These are phyloP conservation scores for Patiria pectinifera DNA, from an alignment of 53 echinoderm and acorn worm genomes.

Conservation along the genomic window DNA sequence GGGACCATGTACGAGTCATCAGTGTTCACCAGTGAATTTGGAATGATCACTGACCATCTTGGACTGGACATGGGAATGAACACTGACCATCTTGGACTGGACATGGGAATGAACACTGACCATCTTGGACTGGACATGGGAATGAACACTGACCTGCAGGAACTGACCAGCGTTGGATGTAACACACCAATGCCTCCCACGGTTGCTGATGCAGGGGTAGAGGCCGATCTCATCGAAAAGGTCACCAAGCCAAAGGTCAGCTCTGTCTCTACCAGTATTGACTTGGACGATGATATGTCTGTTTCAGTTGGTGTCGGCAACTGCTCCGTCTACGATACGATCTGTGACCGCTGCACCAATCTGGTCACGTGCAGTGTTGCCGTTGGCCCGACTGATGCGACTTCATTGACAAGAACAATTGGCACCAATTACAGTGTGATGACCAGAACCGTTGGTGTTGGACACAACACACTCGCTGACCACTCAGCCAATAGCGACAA, in stretches of 20 bases:
- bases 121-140: no score
- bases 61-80: no score
- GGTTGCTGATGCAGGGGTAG: conserved; percentile 41
- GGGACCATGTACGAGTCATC: conserved; percentile 40
- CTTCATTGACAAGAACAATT: conserved; percentile 58
- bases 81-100: no score
- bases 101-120: no score
- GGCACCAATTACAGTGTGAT: conserved; percentile 81
- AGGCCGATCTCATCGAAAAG: conserved; percentile 49
- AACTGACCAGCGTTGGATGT: conserved; percentile 40
- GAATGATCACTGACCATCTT: conserved; percentile 26
- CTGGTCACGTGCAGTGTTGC: conserved; percentile 68
- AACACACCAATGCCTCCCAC: conserved; percentile 46
- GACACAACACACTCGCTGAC: conserved; percentile 60
- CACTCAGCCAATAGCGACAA: conserved; percentile 34
- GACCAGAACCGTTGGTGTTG: conserved; percentile 81
- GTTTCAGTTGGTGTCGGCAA: conserved; percentile 66
- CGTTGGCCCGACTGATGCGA: conserved; percentile 65
- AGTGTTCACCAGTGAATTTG: conserved; percentile 26
- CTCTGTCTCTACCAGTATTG: conserved; percentile 52
- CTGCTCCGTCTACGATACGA: conserved; percentile 70
- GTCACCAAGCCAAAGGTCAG: conserved; percentile 30
- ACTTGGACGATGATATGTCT: conserved; percentile 26
- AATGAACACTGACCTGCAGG: conserved; percentile 44
- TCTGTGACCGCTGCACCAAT: conserved; percentile 81